phyloP scores from a whole-genome alignment of 2,797 vertebrate species.

The Novumbra hubbsi region DNA sequence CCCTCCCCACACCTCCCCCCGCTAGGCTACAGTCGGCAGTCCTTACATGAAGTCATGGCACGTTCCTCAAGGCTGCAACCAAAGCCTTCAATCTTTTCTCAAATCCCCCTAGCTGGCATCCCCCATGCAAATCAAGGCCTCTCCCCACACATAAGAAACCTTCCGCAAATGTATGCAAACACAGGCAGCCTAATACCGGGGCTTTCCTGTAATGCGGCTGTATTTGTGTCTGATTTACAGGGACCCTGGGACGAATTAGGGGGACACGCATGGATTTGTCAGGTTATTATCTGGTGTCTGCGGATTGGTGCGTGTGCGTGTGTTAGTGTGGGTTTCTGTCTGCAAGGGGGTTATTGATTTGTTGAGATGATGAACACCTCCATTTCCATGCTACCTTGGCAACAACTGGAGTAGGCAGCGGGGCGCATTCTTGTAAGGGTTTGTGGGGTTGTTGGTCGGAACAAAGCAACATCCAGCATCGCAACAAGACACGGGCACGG shows the following conservation, averaged over 20 bases:
- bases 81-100: slow-evolving; percentile 32
- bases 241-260: slow-evolving; percentile 44
- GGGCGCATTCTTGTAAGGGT: slow-evolving; percentile 26
- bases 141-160: slow-evolving; percentile 38
- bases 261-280: slow-evolving; percentile 37
- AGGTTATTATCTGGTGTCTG: slow-evolving; percentile 39
- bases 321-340: slow-evolving; percentile 12
- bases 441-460: not conserved
- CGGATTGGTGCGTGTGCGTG: slow-evolving; percentile 7
- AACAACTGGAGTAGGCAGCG: slow-evolving; percentile 43
- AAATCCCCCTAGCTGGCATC: slow-evolving; percentile 28
- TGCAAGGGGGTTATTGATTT: slow-evolving; percentile 42
- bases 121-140: slow-evolving; percentile 47
- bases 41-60: slow-evolving; percentile 24
- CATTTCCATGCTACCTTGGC: slow-evolving; percentile 41
- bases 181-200: slow-evolving; percentile 36
- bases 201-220: slow-evolving; percentile 42
- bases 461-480: not conserved
- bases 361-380: slow-evolving; percentile 28
- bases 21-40: slow-evolving; percentile 5
- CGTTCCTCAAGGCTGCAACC: slow-evolving; percentile 11
- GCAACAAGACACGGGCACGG: not conserved
- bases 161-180: slow-evolving; percentile 35
- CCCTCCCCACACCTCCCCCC: not conserved
- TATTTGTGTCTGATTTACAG: slow-evolving; percentile 43